Conservation (phyloP, 2,113 vertebrate genomes). For the Chionis minor region DNA sequence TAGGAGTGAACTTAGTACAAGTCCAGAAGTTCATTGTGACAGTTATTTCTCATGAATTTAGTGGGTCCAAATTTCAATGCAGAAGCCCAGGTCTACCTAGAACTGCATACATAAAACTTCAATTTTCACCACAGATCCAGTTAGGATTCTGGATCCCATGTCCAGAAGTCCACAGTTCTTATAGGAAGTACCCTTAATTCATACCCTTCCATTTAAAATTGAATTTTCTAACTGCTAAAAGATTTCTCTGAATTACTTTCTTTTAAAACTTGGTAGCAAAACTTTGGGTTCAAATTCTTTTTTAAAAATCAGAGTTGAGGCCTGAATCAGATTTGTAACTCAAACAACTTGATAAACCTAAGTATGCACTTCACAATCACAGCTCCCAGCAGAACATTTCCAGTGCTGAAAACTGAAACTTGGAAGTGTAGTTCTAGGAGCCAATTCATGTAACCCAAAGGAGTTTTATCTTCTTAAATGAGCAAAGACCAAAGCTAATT, state of each 20-base stretch:
- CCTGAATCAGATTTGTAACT: neutral
- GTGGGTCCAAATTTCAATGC: neutral
- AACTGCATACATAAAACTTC: neutral
- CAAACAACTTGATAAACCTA: neutral
- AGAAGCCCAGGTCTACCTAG: neutral
- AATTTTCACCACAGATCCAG: neutral
- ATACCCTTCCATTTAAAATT: conserved; percentile 45
- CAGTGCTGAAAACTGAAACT: neutral
- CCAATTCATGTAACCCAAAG: neutral
- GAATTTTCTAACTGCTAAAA: neutral
- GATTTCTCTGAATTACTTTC: neutral
- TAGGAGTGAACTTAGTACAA: neutral
- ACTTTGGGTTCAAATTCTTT: neutral
- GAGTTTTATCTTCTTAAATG: neutral
- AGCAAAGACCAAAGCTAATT: neutral
- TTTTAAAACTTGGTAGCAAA: neutral
- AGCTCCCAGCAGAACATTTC: neutral
- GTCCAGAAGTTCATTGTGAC: neutral
- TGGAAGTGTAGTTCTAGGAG: neutral
- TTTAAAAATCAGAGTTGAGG: neutral
- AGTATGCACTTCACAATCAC: neutral
- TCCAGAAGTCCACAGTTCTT: neutral
- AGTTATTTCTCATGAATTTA: neutral
- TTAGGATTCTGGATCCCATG: neutral
- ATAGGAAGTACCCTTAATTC: neutral